Evolutionary conservation across 2,797 vertebrate genomes (phyloP).

Genomic region (Huso huso): DNA sequence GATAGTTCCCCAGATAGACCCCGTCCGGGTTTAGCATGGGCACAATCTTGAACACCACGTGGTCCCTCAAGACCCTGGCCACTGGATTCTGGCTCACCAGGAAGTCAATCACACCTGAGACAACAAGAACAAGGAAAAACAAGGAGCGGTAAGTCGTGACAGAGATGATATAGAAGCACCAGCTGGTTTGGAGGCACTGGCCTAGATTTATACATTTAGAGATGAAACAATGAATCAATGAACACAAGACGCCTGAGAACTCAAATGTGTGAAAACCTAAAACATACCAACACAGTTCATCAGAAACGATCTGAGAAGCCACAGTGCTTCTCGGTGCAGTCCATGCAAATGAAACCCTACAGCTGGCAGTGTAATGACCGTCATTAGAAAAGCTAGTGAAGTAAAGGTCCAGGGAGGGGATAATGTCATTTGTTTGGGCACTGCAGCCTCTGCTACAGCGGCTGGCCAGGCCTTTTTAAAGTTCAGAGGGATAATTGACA

Average conservation of each 20-base stretch:
- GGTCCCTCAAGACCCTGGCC: conserved; percentile 79
- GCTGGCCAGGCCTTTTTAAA: background rate
- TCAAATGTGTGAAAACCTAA: conserved; percentile 39
- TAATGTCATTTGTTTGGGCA: conserved; percentile 26
- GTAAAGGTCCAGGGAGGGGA: conserved; percentile 11
- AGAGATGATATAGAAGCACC: too few species aligned
- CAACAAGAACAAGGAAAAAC: conserved; percentile 18
- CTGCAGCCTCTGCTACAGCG: background rate
- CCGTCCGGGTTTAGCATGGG: conserved; percentile 97
- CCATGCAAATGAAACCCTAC: conserved; percentile 59
- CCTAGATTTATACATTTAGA: conserved; percentile 49
- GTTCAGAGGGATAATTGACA: conserved; percentile 33
- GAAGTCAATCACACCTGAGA: conserved; percentile 88
- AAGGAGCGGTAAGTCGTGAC: background rate
- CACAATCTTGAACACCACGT: conserved; percentile 93
- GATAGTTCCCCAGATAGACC: conserved; percentile 95
- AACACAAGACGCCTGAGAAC: conserved; percentile 40
- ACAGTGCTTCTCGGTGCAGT: conserved; percentile 18
- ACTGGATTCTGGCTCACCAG: conserved; percentile 87
- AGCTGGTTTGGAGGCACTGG: background rate
- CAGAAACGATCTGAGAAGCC: too few species aligned
- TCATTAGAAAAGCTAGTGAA: conserved; percentile 24
- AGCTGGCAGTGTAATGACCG: conserved; percentile 46
- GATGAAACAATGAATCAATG: conserved; percentile 44
- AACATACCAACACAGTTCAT: conserved; percentile 38